Percentiles rank a stretch among this genome's conserved stretches.
Evolutionary conservation across 2,113 vertebrate species (phyloP).

Genomic region (Tiliqua scincoides): DNA sequence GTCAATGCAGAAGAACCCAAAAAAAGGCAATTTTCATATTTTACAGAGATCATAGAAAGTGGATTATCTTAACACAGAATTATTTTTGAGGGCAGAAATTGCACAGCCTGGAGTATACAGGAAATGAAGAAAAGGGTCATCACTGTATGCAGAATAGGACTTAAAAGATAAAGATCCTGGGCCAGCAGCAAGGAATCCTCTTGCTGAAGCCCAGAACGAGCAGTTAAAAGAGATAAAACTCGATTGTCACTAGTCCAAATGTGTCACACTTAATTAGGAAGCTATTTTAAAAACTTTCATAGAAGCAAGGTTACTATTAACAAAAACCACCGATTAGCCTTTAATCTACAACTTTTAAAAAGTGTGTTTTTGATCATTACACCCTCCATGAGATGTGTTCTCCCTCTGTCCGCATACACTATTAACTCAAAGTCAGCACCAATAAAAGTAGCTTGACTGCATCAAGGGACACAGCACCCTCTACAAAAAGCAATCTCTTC

Average conservation of each 20-base stretch:
- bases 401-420: constrained; percentile 45
- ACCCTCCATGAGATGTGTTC: constrained; percentile 52
- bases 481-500: constrained; percentile 1
- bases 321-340: constrained; percentile 61
- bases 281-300: constrained; percentile 56
- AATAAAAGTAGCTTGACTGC: constrained; percentile 49
- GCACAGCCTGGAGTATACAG: not conserved
- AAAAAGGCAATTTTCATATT: not conserved
- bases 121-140: constrained; percentile 19
- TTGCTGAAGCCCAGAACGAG: constrained; percentile 52
- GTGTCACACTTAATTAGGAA: constrained; percentile 64
- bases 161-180: constrained; percentile 38
- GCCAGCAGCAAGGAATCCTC: constrained; percentile 45
- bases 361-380: constrained; percentile 51
- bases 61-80: not conserved
- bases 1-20: no score
- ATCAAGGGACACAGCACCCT: constrained; percentile 1
- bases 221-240: constrained; percentile 57
- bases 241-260: constrained; percentile 44
- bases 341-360: constrained; percentile 40
- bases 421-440: constrained; percentile 50
- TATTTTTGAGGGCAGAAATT: not conserved
- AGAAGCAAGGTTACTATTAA: constrained; percentile 61
- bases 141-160: constrained; percentile 20
- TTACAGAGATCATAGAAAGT: not conserved